A percentile compares a stretch with the other conserved stretches of the same genome.
phyloP scores from a whole-genome alignment of 2,888 invertebrate genomes.

The Sinodicranocentrus sp. region DNA sequence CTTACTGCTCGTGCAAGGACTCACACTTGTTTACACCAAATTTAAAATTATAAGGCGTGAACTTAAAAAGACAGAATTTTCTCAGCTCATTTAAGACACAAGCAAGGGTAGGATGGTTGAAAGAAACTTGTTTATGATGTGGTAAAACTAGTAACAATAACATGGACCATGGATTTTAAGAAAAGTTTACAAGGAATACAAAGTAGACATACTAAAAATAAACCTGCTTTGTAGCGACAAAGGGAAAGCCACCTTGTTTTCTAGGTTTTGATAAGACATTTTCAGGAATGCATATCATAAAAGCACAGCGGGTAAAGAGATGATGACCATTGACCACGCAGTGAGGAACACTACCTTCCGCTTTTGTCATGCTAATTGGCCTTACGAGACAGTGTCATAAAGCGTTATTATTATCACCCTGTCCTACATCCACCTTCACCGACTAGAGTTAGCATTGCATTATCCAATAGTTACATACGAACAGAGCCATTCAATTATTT shows the following conservation, averaged over 20 bases:
- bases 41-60: neutral
- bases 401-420: constrained; percentile 66
- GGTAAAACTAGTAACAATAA: constrained; percentile 21
- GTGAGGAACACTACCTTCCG: constrained; percentile 2
- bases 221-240: no score
- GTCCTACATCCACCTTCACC: constrained; percentile 55
- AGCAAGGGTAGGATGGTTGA: neutral
- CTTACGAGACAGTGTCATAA: constrained; percentile 60
- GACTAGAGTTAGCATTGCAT: neutral
- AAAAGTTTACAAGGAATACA: neutral
- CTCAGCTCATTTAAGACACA: constrained; percentile 15
- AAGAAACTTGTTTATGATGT: constrained; percentile 31
- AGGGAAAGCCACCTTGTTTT: no score
- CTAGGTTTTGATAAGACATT: neutral
- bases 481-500: constrained; percentile 58
- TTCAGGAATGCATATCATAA: neutral
- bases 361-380: constrained; percentile 64
- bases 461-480: constrained; percentile 22
- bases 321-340: constrained; percentile 5
- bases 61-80: constrained; percentile 12
- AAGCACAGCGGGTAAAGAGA: neutral
- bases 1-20: neutral
- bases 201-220: neutral
- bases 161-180: neutral
- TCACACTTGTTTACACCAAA: constrained; percentile 11